Evolutionary conservation across 2,113 vertebrate genomes (phyloP).

Genomic region (Pitta sordida): DNA sequence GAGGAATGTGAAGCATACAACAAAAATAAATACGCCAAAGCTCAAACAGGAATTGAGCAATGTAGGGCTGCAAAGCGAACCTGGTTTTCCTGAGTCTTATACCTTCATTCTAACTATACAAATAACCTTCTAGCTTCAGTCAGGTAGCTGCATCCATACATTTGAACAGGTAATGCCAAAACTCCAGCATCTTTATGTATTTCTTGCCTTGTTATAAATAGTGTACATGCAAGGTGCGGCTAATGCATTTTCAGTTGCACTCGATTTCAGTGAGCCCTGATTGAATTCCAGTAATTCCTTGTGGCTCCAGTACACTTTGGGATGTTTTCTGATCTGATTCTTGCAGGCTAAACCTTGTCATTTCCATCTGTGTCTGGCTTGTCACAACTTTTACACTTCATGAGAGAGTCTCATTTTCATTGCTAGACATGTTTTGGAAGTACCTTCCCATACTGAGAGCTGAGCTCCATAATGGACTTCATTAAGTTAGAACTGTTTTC

Average conservation of each 20-base stretch:
- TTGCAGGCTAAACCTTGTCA: slow-evolving; percentile 30
- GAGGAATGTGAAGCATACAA: background rate
- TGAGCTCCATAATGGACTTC: slow-evolving; percentile 49
- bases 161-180: background rate
- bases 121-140: background rate
- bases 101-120: background rate
- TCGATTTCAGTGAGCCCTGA: background rate
- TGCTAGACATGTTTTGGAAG: slow-evolving; percentile 1
- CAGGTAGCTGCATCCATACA: background rate
- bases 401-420: slow-evolving; percentile 19
- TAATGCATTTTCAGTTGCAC: background rate
- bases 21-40: background rate
- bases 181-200: background rate
- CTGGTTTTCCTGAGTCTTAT: background rate
- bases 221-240: background rate
- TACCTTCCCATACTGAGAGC: slow-evolving; percentile 18
- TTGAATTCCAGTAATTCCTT: background rate
- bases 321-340: slow-evolving; percentile 28
- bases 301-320: background rate
- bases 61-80: background rate
- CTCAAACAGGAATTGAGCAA: background rate
- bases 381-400: slow-evolving; percentile 47
- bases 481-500: slow-evolving; percentile 33
- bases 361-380: slow-evolving; percentile 4
- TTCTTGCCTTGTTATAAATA: background rate